Percentiles rank a stretch among this genome's conserved stretches.
These are phyloP conservation scores for Drosophila mercatorum DNA, from an alignment of 2,888 invertebrate genomes.

Conservation along the genomic window DNA sequence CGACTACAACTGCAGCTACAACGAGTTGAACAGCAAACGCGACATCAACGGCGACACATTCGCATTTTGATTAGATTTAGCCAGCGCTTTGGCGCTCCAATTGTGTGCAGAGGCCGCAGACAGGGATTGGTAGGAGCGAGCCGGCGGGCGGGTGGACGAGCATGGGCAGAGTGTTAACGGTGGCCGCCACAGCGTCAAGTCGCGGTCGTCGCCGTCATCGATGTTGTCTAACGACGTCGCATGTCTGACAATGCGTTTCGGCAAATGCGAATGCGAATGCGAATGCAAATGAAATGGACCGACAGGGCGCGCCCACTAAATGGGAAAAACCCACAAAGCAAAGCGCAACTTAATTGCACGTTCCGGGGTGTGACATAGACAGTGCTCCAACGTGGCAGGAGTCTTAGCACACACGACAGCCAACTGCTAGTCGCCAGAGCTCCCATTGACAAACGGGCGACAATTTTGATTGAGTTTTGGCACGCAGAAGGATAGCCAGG, in stretches of 20 bases:
- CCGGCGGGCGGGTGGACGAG: slow-evolving; percentile 4
- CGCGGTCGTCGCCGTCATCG: slow-evolving; percentile 41
- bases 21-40: slow-evolving; percentile 53
- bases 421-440: slow-evolving; percentile 20
- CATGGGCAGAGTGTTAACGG: slow-evolving; percentile 15
- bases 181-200: slow-evolving; percentile 44
- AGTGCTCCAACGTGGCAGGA: neutral
- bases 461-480: slow-evolving; percentile 77
- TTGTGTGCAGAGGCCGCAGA: slow-evolving; percentile 49
- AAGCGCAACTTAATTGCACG: slow-evolving; percentile 74
- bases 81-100: slow-evolving; percentile 71
- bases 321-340: slow-evolving; percentile 75
- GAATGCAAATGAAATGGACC: slow-evolving; percentile 29
- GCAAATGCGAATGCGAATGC: slow-evolving; percentile 61
- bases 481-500: slow-evolving; percentile 53
- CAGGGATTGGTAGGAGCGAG: neutral
- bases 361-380: slow-evolving; percentile 40
- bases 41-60: slow-evolving; percentile 59
- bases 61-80: slow-evolving; percentile 78
- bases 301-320: slow-evolving; percentile 65
- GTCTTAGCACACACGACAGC: slow-evolving; percentile 2
- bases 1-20: slow-evolving; percentile 51
- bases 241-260: slow-evolving; percentile 72
- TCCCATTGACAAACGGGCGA: slow-evolving; percentile 67
- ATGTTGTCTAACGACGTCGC: slow-evolving; percentile 66